Conservation (phyloP, 92 coral and sea anemone genomes). For the Heteractis magnifica region DNA sequence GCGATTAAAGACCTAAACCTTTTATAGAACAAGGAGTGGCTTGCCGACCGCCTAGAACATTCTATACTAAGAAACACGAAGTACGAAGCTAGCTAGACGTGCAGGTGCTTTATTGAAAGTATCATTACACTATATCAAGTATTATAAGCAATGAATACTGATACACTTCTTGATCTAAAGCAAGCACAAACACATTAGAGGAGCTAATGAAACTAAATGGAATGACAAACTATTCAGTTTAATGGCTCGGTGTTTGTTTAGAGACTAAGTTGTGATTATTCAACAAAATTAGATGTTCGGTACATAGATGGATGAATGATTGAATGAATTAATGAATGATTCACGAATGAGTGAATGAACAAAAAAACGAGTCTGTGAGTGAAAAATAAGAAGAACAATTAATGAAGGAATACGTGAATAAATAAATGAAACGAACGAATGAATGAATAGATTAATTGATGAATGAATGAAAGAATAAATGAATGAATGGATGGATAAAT, state of each 20-base stretch:
- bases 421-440: neutral
- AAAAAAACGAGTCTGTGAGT: neutral
- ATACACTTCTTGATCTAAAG: neutral
- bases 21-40: neutral
- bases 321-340: neutral
- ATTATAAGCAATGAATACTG: neutral
- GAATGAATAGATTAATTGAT: neutral
- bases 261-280: neutral
- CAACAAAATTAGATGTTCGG: neutral
- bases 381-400: neutral
- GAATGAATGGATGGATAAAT: neutral
- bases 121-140: neutral
- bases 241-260: neutral
- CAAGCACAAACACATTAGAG: slow-evolving; percentile 9
- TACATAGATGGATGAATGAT: neutral
- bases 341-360: neutral
- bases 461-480: neutral
- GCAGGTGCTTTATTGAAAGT: neutral
- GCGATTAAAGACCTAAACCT: neutral
- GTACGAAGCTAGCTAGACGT: neutral
- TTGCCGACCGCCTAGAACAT: neutral
- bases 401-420: neutral
- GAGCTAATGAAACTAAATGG: neutral
- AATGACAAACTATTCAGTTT: neutral
- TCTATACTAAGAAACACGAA: neutral